Base-by-base conservation (phyloP, 2,888 invertebrate species). In the Lasioglossum villosulum region DNA sequence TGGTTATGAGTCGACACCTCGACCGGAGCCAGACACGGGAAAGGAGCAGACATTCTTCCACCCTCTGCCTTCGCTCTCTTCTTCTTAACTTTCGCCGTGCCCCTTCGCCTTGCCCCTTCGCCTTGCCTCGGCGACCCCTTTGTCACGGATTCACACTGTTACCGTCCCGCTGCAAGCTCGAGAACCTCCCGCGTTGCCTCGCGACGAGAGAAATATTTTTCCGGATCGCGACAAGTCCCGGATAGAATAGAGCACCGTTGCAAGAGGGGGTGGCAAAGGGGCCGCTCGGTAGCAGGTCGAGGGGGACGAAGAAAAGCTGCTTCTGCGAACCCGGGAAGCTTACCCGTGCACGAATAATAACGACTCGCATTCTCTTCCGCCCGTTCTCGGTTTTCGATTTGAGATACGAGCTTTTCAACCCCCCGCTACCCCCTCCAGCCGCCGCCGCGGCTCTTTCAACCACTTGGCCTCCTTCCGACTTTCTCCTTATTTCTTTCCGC, bases 301-400 rank as follows among this genome's bases (percentile, higher is more conserved):
- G 73, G 75, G 68, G 71, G 30, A 56, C 12, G 78, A 75, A 76
- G 86, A 85, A 90, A 91, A 90, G 86, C 85, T 89, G 70, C 83
- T 81, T 86, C 84, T 73, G 77, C 74, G 83, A 81, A 78, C 68
- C 30, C 30, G 19, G 85, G 77, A 59, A 83, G 88, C 86, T 89
- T 80, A 84, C 88, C 79, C 84, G 88, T 78, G 87, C 90, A 81
- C 87, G 91, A 91, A 90, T 92, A 89, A 91, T 90, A 90, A 91
- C 89, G 90, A 89, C 82, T 81, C 82, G 83, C 80, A 80, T 90
- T 88, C 89, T 88, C 84, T 86, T 77, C 80, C 59, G 78, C 23
- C 81, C 83, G 88, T 88, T 85, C 86, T 80, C 84, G 78, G 88
- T 87, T 89, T 87, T 89, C 88, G 84, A 88, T 88, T 90, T 76